These are phyloP conservation scores for Tetrax tetrax DNA, from an alignment of 2,113 vertebrate species.

Conservation along the genomic window DNA sequence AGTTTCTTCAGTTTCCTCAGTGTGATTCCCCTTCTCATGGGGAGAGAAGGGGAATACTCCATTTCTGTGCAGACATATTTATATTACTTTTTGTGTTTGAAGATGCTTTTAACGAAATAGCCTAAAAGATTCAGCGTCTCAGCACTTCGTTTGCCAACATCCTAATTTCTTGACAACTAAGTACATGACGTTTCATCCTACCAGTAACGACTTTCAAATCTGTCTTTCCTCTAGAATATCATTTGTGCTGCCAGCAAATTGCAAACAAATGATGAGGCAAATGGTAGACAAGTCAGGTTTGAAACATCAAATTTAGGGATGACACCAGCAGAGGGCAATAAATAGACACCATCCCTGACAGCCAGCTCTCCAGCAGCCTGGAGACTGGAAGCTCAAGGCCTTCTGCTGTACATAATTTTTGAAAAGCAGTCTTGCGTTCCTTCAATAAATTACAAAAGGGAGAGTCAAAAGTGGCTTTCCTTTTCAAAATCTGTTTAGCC, in stretches of 20 bases:
- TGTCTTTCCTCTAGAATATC: neutral
- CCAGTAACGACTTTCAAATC: neutral
- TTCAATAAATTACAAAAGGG: neutral
- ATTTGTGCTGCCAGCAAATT: neutral
- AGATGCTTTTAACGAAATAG: neutral
- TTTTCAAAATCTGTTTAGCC: neutral
- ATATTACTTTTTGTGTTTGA: neutral
- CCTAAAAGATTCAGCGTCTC: neutral
- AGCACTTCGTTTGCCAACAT: neutral
- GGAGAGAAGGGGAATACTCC: neutral
- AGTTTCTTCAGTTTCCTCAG: neutral
- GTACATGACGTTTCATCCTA: neutral
- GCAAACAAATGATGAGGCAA: neutral
- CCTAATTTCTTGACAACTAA: neutral
- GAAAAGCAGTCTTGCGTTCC: neutral
- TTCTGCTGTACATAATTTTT: neutral
- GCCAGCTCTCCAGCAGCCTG: neutral
- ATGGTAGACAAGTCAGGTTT: neutral
- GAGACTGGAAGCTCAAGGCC: neutral
- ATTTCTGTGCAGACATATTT: neutral
- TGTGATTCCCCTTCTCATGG: neutral
- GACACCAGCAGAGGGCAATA: conserved; percentile 49
- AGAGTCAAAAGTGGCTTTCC: neutral
- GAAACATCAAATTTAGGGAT: neutral
- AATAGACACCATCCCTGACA: neutral